Percentiles rank a stretch among this genome's conserved stretches.
These are phyloP conservation scores for Phrixothrix hirtus DNA, from an alignment of 2,888 invertebrate genomes.

Conservation along the genomic window DNA sequence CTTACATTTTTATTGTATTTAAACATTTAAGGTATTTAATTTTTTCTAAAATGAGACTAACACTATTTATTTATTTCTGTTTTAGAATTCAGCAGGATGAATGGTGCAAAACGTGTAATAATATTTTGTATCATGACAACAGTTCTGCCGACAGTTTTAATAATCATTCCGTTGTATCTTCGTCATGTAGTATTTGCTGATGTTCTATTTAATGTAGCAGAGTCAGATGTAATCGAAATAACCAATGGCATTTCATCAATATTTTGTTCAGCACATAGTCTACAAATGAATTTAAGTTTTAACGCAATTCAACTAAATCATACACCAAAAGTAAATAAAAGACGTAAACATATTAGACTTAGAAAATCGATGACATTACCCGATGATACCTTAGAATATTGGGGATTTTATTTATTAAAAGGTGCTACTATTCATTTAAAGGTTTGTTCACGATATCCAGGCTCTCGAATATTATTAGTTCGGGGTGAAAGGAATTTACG, in stretches of 20 bases:
- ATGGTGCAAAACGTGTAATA: constrained; percentile 76
- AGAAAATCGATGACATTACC: constrained; percentile 82
- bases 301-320: constrained; percentile 53
- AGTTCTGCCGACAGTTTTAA: constrained; percentile 73
- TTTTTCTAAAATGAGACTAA: too few relatives aligned
- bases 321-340: constrained; percentile 68
- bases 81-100: constrained; percentile 73
- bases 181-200: constrained; percentile 77
- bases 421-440: constrained; percentile 78
- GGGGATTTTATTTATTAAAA: constrained; percentile 82
- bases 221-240: constrained; percentile 83
- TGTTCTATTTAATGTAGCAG: constrained; percentile 76
- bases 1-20: background rate
- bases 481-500: constrained; percentile 76
- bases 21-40: too few relatives aligned
- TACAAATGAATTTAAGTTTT: constrained; percentile 74
- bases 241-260: constrained; percentile 80
- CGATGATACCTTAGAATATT: constrained; percentile 85
- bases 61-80: constrained; percentile 33
- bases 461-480: constrained; percentile 79
- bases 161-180: constrained; percentile 77
- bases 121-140: constrained; percentile 78
- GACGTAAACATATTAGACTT: constrained; percentile 73
- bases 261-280: constrained; percentile 78
- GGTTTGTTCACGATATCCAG: constrained; percentile 78